These are phyloP conservation scores for Hydrophis major DNA, from an alignment of 2,797 vertebrate species.

Conservation along the genomic window DNA sequence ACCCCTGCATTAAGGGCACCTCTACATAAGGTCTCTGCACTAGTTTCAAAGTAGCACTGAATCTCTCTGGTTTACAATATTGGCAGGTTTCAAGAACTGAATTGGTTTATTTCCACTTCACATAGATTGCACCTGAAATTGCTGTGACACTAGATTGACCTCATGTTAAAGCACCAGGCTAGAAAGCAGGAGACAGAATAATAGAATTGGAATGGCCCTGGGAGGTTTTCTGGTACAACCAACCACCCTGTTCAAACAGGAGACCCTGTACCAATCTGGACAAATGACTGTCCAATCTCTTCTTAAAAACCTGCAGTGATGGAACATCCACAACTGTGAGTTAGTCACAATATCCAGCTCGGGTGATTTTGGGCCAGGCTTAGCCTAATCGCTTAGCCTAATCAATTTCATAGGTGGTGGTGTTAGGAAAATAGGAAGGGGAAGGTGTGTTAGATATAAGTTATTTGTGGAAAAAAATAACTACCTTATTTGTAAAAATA, in stretches of 20 bases:
- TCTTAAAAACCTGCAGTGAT: too few relatives aligned
- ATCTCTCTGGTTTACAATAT: not conserved
- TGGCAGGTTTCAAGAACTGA: not conserved
- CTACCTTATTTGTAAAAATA: too few relatives aligned
- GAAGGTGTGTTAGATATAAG: too few relatives aligned
- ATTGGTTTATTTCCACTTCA: not conserved
- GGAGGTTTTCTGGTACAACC: not conserved
- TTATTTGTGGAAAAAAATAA: too few relatives aligned
- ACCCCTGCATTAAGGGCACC: not conserved
- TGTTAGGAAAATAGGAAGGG: too few relatives aligned
- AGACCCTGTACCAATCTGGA: not conserved
- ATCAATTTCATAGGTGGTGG: too few relatives aligned
- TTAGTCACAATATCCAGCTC: too few relatives aligned
- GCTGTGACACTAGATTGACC: not conserved
- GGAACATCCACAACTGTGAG: too few relatives aligned
- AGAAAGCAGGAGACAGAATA: not conserved
- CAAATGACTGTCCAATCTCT: not conserved
- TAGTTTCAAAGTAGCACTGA: not conserved
- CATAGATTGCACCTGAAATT: not conserved
- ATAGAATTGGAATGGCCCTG: not conserved
- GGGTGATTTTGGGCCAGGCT: too few relatives aligned
- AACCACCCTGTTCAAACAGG: not conserved
- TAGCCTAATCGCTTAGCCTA: too few relatives aligned
- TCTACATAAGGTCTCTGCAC: not conserved
- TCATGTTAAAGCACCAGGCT: not conserved